These are phyloP conservation scores for Lepetodrilus schrolli DNA, from an alignment of 2,888 invertebrate species.

Conservation along the genomic window DNA sequence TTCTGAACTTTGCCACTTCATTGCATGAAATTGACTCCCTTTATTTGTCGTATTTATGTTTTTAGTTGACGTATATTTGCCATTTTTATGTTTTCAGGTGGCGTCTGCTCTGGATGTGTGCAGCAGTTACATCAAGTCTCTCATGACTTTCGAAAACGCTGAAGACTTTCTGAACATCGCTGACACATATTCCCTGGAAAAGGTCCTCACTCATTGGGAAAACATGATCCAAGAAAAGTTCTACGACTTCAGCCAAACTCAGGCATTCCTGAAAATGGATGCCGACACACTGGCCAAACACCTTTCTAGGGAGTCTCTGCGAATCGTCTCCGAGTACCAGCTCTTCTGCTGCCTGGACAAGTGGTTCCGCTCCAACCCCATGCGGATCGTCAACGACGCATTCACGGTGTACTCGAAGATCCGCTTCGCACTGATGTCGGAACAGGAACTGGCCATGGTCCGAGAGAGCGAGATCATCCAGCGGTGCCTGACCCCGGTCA, in stretches of 20 bases:
- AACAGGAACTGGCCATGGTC: conserved; percentile 60
- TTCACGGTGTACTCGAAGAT: conserved; percentile 60
- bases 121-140: conserved; percentile 71
- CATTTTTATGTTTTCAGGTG: too few species aligned
- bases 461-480: conserved; percentile 64
- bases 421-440: conserved; percentile 72
- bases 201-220: conserved; percentile 67
- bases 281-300: conserved; percentile 61
- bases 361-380: conserved; percentile 65
- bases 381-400: conserved; percentile 53
- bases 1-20: too few species aligned
- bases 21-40: too few species aligned
- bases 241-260: conserved; percentile 67
- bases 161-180: conserved; percentile 72
- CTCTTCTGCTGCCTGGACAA: conserved; percentile 66
- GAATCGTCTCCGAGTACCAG: conserved; percentile 64
- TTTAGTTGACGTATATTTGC: too few species aligned
- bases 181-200: conserved; percentile 70
- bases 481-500: conserved; percentile 52
- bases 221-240: conserved; percentile 70
- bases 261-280: conserved; percentile 67
- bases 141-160: conserved; percentile 72
- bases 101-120: conserved; percentile 72
- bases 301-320: conserved; percentile 60
- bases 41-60: too few species aligned